Conservation (phyloP, 2,113 vertebrate genomes). For the Sisor rabdophorus region DNA sequence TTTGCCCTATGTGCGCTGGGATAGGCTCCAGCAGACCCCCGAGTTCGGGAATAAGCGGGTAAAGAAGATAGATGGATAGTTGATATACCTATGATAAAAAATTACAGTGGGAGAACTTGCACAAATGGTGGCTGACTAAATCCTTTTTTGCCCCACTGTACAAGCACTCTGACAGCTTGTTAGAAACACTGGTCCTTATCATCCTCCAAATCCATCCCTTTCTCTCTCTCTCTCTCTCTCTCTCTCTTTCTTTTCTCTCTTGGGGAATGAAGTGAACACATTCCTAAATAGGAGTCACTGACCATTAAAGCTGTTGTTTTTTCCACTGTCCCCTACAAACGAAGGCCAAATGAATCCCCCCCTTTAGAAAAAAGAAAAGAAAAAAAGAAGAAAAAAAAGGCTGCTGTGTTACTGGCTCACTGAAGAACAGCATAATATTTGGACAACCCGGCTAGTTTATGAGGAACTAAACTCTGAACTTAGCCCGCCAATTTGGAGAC, state of each 20-base stretch:
- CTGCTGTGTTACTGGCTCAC: constrained; percentile 37
- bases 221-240: too few species aligned
- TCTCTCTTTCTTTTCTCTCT: background rate
- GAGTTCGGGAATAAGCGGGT: too few species aligned
- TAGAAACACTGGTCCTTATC: constrained; percentile 8
- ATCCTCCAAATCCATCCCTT: background rate
- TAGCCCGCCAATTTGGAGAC: background rate
- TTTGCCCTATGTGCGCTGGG: too few species aligned
- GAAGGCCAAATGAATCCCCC: constrained; percentile 35
- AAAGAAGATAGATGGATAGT: too few species aligned
- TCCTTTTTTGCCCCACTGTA: too few species aligned
- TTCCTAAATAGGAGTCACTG: constrained; percentile 40
- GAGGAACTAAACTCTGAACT: constrained; percentile 49
- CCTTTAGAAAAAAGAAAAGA: constrained; percentile 27
- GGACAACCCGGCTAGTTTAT: constrained; percentile 46
- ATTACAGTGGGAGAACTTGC: too few species aligned
- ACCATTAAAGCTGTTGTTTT: constrained; percentile 31
- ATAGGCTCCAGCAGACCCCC: too few species aligned
- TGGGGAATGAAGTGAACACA: background rate
- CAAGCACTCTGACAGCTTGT: background rate
- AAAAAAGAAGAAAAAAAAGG: constrained; percentile 37
- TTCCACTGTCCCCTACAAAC: constrained; percentile 41
- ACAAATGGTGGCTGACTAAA: too few species aligned
- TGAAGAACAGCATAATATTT: constrained; percentile 48
- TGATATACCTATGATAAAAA: too few species aligned